Percentiles rank a stretch among this genome's conserved stretches.
phyloP scores from a whole-genome alignment of 2,888 invertebrate species.

The Oscheius sp. region DNA sequence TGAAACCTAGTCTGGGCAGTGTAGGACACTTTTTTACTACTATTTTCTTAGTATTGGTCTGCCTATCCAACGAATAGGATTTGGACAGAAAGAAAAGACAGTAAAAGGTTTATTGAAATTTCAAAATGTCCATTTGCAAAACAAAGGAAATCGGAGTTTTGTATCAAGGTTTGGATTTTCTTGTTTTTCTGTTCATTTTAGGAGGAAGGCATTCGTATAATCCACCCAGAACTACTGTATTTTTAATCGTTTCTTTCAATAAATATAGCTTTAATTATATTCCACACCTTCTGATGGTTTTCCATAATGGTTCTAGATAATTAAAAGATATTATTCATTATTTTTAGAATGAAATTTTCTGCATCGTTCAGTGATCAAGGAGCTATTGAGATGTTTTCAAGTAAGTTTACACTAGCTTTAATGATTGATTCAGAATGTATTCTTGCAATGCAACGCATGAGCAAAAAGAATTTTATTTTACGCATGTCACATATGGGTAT shows the following conservation, averaged over 20 bases:
- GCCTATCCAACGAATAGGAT: conserved; percentile 8
- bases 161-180: background rate
- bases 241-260: background rate
- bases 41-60: conserved; percentile 2
- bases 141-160: background rate
- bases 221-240: background rate
- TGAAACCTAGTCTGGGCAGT: background rate
- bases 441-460: conserved; percentile 20
- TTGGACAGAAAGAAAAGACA: conserved; percentile 9
- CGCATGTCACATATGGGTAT: conserved; percentile 12
- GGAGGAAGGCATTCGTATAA: background rate
- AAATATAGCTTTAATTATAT: background rate
- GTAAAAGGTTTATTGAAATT: conserved; percentile 19
- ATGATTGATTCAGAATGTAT: conserved; percentile 18
- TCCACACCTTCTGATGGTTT: background rate
- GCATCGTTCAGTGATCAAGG: conserved; percentile 30
- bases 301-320: background rate
- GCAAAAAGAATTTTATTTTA: conserved; percentile 24
- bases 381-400: conserved; percentile 28
- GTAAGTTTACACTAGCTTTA: conserved; percentile 2
- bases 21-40: background rate
- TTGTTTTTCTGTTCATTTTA: background rate
- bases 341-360: conserved; percentile 23
- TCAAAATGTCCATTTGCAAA: conserved; percentile 19
- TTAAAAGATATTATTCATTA: background rate